Evolutionary conservation across 2,113 vertebrate genomes (phyloP).

Genomic region (Tupaia chinensis): DNA sequence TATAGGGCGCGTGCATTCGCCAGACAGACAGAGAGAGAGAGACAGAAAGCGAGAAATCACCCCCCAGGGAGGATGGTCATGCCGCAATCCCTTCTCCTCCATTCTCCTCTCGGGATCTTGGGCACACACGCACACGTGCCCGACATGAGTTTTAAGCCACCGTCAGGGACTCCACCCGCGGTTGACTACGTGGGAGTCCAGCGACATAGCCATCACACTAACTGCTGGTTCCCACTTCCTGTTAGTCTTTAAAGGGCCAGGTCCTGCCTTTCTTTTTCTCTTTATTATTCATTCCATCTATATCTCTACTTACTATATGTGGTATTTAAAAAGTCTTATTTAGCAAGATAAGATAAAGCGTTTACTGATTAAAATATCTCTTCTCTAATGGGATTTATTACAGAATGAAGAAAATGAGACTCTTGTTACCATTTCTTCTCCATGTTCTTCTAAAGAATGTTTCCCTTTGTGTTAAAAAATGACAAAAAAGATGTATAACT

Average conservation of each 20-base stretch:
- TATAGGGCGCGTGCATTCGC: too few species aligned
- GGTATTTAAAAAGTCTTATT: conserved; percentile 44
- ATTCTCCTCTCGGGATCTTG: too few species aligned
- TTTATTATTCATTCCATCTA: not conserved
- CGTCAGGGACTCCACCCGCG: too few species aligned
- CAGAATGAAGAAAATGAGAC: conserved; percentile 46
- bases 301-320: not conserved
- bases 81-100: too few species aligned
- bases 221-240: too few species aligned
- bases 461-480: conserved; percentile 44
- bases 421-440: conserved; percentile 39
- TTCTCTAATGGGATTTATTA: conserved; percentile 32
- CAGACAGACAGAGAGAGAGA: too few species aligned
- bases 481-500: conserved; percentile 5
- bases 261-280: not conserved
- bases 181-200: too few species aligned
- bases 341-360: not conserved
- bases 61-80: too few species aligned
- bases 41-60: too few species aligned
- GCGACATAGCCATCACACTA: too few species aligned
- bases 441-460: conserved; percentile 53
- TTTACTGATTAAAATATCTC: conserved; percentile 49
- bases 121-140: too few species aligned
- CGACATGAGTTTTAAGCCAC: too few species aligned
- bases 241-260: not conserved